phyloP scores from a whole-genome alignment of 2,888 invertebrate genomes.

The Dichetophora obliterata region DNA sequence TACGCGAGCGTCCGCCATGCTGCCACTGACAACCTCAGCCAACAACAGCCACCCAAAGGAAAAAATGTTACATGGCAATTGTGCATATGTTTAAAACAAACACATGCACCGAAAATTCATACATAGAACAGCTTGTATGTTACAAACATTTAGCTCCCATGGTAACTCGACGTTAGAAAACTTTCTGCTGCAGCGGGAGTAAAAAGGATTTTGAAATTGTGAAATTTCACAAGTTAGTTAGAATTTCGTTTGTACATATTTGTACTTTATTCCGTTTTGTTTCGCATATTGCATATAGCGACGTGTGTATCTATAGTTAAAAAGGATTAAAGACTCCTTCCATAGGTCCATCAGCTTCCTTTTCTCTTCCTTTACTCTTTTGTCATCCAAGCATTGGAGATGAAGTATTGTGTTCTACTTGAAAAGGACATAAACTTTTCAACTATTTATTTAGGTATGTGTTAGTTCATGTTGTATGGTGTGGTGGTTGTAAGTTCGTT shows the following conservation, averaged over 20 bases:
- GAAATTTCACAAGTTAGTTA: slow-evolving; percentile 55
- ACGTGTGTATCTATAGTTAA: slow-evolving; percentile 29
- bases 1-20: slow-evolving; percentile 44
- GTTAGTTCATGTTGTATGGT: neutral
- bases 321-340: slow-evolving; percentile 22
- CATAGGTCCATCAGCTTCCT: neutral
- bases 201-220: slow-evolving; percentile 54
- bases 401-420: slow-evolving; percentile 30
- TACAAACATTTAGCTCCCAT: slow-evolving; percentile 12
- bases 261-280: slow-evolving; percentile 41
- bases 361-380: neutral
- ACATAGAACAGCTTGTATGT: slow-evolving; percentile 53
- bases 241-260: slow-evolving; percentile 48
- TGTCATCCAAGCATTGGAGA: slow-evolving; percentile 18
- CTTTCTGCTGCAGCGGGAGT: slow-evolving; percentile 20
- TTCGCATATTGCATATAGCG: slow-evolving; percentile 39
- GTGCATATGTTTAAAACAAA: slow-evolving; percentile 1
- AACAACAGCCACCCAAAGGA: slow-evolving; percentile 29
- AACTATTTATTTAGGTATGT: slow-evolving; percentile 31
- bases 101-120: slow-evolving; percentile 41
- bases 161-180: slow-evolving; percentile 25
- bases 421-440: slow-evolving; percentile 43
- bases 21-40: slow-evolving; percentile 13
- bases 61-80: neutral
- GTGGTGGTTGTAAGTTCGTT: neutral